Evolutionary conservation across 2,888 invertebrate species (phyloP).

Genomic region (Apodemia zela): DNA sequence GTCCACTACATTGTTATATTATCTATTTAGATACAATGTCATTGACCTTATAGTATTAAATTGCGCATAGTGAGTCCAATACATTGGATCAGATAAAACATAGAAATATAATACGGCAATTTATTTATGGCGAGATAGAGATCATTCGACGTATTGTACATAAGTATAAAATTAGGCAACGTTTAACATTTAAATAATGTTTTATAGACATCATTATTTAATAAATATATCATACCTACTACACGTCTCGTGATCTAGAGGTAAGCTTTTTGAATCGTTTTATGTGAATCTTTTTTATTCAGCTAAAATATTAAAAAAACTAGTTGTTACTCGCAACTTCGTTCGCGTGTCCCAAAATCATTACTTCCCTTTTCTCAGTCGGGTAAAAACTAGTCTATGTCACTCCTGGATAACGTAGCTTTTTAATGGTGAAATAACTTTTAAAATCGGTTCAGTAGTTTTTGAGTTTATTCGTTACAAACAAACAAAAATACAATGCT

Average conservation of each 20-base stretch:
- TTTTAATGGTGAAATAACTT: too few species aligned
- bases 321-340: too few species aligned
- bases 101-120: slow-evolving; percentile 25
- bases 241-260: neutral
- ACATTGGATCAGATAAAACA: slow-evolving; percentile 27
- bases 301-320: too few species aligned
- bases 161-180: slow-evolving; percentile 14
- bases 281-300: neutral
- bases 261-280: neutral
- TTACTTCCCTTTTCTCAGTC: too few species aligned
- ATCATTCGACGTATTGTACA: slow-evolving; percentile 18
- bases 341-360: too few species aligned
- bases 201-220: neutral
- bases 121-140: slow-evolving; percentile 26
- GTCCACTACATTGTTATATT: neutral
- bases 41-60: slow-evolving; percentile 28
- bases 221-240: neutral
- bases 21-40: slow-evolving; percentile 20
- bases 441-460: too few species aligned
- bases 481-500: too few species aligned
- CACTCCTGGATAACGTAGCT: too few species aligned
- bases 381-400: too few species aligned
- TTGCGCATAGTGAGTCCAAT: slow-evolving; percentile 20
- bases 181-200: slow-evolving; percentile 14
- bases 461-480: too few species aligned